phyloP scores from a whole-genome alignment of 1,140 invertebrate species.

The Triops cancriformis region DNA sequence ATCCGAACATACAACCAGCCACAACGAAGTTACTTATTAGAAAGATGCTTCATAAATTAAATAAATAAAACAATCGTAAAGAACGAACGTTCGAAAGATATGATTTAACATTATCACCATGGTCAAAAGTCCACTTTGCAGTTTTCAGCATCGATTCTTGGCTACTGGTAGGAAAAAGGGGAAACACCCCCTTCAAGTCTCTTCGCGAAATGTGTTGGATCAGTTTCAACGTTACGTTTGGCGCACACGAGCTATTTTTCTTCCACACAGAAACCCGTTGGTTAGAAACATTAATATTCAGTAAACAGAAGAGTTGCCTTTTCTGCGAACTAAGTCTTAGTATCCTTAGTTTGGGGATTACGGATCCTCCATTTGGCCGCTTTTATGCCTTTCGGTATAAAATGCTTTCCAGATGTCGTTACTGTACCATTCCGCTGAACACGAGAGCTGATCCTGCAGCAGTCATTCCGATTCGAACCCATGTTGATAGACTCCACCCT shows the following conservation, averaged over 20 bases:
- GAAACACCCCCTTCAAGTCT: background rate
- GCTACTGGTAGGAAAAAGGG: background rate
- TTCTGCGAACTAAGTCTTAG: background rate
- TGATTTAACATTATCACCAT: constrained; percentile 14
- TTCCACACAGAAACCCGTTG: background rate
- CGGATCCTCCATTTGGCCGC: background rate
- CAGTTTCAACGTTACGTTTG: background rate
- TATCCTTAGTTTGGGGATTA: background rate
- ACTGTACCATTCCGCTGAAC: background rate
- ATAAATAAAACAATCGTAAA: background rate
- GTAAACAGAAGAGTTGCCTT: background rate
- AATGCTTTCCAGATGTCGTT: background rate
- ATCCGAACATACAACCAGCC: background rate
- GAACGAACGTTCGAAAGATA: background rate
- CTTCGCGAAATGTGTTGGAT: background rate
- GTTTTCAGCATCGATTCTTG: constrained; percentile 1
- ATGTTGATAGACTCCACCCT: background rate
- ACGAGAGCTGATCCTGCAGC: background rate
- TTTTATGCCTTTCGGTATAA: background rate
- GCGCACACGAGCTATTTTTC: background rate
- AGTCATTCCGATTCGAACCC: background rate
- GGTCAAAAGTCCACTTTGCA: constrained; percentile 2
- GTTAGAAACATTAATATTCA: background rate
- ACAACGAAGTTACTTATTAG: background rate
- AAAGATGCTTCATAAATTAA: background rate